Evolutionary conservation across 2,888 invertebrate species (phyloP), one percentile per base, ranked within the genome.

Genomic region (Lithophane semibrunnea): DNA sequence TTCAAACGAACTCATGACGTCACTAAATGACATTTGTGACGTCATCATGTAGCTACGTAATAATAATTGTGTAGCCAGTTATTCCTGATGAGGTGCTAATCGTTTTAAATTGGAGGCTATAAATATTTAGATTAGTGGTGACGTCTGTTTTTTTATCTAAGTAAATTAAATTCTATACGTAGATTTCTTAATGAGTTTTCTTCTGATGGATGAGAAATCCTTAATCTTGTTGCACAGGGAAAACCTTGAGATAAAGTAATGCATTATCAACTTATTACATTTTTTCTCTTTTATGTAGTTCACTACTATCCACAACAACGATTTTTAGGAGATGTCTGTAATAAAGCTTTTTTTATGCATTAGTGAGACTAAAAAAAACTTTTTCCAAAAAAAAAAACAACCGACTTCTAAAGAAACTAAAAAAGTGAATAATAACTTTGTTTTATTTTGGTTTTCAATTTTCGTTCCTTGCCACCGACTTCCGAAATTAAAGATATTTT

Each of bases 1-100:
- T 81, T 52, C 37, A 65, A 73, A 81, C 61, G 37, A 67, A 52
- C 9, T 64, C 21, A 3, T 85, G 60, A 76, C 69, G 58, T 73
- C 75, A 76, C 24, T 24, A 73, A 70, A 72, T 52, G 37, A 16
- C 58, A 52, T 71, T 60, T 79, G 52, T 65, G 56, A 80, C 52
- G 65, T 70, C 72, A 69, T 37, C 29, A 9, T 42, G 37, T 64
- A 21, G 52, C 42, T 13, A n/a, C 37, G 65, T 54, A 69, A 58
- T 73, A 24, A n/a, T 52, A 13, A 58, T 79, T 63, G 4, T 56
- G 61, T 56, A 12, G 21, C 12, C 60, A 74, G 24, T 49, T 42
- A 9, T 3, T 8, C 1, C 18, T 73, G 47, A 69, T 72, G 60
- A 61, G 4, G 2, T 24, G 13, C 4, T 52, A 63, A 65, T 70